Conservation (phyloP, 2,113 vertebrate species). For the Cebus imitator region DNA sequence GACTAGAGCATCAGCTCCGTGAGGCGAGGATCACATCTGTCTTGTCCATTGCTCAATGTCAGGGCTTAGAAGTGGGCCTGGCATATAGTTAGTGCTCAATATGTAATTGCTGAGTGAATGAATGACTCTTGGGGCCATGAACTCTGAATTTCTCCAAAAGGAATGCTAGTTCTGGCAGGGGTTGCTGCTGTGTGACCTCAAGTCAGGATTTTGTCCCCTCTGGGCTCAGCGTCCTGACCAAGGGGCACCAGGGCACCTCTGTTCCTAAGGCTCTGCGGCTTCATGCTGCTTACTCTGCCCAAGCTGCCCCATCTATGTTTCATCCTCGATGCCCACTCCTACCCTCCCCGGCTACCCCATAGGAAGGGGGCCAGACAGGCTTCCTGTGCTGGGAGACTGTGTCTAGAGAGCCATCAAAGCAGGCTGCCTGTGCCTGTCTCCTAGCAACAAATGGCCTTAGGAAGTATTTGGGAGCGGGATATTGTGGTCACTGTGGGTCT, state of each 20-base stretch:
- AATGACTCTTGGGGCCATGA: background rate
- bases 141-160: background rate
- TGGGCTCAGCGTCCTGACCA: background rate
- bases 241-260: background rate
- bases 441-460: slow-evolving; percentile 65
- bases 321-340: background rate
- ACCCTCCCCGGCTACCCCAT: background rate
- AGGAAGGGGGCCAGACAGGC: background rate
- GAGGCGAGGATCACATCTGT: background rate
- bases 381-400: background rate
- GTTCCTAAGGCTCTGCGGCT: background rate
- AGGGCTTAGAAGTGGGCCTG: background rate
- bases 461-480: slow-evolving; percentile 9
- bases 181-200: background rate
- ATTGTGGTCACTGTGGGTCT: background rate
- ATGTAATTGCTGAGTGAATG: background rate
- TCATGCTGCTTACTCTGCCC: background rate
- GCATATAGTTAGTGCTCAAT: background rate
- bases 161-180: background rate
- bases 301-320: background rate
- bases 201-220: background rate
- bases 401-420: slow-evolving; percentile 61
- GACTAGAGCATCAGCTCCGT: background rate
- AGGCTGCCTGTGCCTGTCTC: slow-evolving; percentile 62
- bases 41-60: background rate